Evolutionary conservation across 1,140 invertebrate species (phyloP), one percentile per base, ranked within the genome.

Genomic region (Pararge aegeria): DNA sequence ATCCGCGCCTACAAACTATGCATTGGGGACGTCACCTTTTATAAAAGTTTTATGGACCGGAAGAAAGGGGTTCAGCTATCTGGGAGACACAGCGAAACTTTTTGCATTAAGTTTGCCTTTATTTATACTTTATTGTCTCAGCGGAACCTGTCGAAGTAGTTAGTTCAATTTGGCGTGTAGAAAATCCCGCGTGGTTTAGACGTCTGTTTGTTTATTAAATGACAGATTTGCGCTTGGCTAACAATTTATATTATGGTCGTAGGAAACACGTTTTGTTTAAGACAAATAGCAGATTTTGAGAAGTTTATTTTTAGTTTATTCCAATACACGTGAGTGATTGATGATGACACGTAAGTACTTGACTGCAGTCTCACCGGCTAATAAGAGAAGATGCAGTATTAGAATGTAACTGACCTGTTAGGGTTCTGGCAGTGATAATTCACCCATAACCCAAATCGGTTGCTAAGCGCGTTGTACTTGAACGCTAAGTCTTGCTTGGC

Each of bases 1-100:
- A 71, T 66, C 62, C 66, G 68, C 64, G 62, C 64, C 66, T 59
- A 54, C 66, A 72, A 83, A 86, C 83, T 86, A 83, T 81, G 72
- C 74, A 68, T 67, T 55, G 61, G 70, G 78, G 80, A 78, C 67
- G 73, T 80, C 78, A 81, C 73, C 67, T 82, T 65, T 66, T 75
- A 76, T 80, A 82, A 78, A 83, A 83, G 80, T 86, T 86, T 82
- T 82, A 83, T 83, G 78, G 76, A 46, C 60, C 71, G 79, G 79
- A 86, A 83, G 71, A 79, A 85, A 83, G 73, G 80, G 78, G 74
- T 78, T 73, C 65, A 56, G 52, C 76, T 82, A 86, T 83, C 80
- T 78, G 72, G 74, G 77, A 78, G 79, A 73, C 70, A 78, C 64
- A 72, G 76, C 66, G 59, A 13, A 82, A 86, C 48, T 78, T 86